Evolutionary conservation across 2,888 invertebrate species (phyloP).

Genomic region (Diarsia rubi): DNA sequence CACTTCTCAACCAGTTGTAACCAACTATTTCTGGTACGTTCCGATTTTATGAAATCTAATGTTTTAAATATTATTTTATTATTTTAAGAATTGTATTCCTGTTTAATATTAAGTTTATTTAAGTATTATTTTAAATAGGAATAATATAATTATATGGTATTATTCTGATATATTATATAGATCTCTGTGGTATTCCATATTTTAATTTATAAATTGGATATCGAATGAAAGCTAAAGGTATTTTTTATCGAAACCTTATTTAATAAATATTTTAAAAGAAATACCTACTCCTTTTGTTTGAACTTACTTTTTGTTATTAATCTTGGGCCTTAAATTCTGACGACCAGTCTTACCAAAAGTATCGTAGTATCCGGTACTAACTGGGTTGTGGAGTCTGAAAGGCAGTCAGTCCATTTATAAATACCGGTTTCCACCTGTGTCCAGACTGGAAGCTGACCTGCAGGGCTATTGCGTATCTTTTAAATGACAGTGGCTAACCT

Average conservation of each 20-base stretch:
- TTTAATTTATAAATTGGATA: constrained; percentile 37
- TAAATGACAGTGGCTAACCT: no score
- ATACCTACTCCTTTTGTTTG: constrained; percentile 16
- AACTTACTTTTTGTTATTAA: not conserved
- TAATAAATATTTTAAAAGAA: constrained; percentile 47
- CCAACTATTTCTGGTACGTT: constrained; percentile 12
- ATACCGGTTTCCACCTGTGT: no score
- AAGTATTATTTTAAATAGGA: constrained; percentile 33
- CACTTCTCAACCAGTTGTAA: constrained; percentile 12
- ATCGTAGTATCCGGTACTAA: no score
- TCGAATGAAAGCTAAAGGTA: constrained; percentile 35
- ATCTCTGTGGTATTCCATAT: constrained; percentile 53
- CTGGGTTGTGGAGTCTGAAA: no score
- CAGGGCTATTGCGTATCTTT: no score
- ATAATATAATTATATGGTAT: constrained; percentile 26
- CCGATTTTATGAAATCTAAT: constrained; percentile 40
- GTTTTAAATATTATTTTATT: constrained; percentile 21
- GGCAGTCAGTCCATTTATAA: no score
- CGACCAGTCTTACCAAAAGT: no score
- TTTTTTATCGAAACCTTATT: constrained; percentile 38
- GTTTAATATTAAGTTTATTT: constrained; percentile 42
- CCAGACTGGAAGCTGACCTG: not conserved
- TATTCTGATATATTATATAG: constrained; percentile 40
- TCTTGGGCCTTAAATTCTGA: not conserved
- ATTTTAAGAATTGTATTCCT: constrained; percentile 60